Evolutionary conservation across 1,140 invertebrate genomes (phyloP).

Genomic region (Helicorthomorpha holstii): DNA sequence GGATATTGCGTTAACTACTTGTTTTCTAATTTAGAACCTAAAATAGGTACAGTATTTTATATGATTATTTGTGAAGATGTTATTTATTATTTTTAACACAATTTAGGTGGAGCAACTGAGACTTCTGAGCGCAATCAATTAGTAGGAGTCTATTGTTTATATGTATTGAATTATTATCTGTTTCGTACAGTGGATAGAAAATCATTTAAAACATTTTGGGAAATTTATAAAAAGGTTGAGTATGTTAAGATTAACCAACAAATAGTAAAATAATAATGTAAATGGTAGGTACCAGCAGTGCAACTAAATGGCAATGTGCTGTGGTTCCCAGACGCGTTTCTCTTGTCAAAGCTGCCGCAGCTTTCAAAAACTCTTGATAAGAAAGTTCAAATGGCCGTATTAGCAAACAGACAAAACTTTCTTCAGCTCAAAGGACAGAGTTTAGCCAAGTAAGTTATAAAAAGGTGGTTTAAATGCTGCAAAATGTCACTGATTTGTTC

Average conservation of each 20-base stretch:
- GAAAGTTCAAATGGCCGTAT: slow-evolving; percentile 36
- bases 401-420: slow-evolving; percentile 34
- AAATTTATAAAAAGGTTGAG: slow-evolving; percentile 52
- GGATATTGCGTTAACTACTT: slow-evolving; percentile 45
- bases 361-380: slow-evolving; percentile 37
- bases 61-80: too few relatives aligned
- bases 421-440: slow-evolving; percentile 36
- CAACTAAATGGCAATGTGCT: slow-evolving; percentile 52
- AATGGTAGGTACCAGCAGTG: slow-evolving; percentile 41
- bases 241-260: slow-evolving; percentile 11
- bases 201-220: slow-evolving; percentile 48
- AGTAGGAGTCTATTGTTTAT: slow-evolving; percentile 50
- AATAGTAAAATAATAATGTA: background rate
- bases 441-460: slow-evolving; percentile 29
- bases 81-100: slow-evolving; percentile 2
- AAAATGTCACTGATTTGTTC: too few relatives aligned
- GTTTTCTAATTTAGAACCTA: slow-evolving; percentile 41
- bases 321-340: slow-evolving; percentile 60
- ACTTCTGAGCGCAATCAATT: slow-evolving; percentile 36
- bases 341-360: slow-evolving; percentile 39
- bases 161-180: slow-evolving; percentile 51
- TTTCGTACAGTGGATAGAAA: slow-evolving; percentile 62
- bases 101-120: slow-evolving; percentile 27
- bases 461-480: too few relatives aligned
- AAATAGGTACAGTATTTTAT: too few relatives aligned